Percentiles rank a stretch among this genome's conserved stretches.
Conservation (phyloP, 1,140 invertebrate genomes). For the Lepidurus couesii region DNA sequence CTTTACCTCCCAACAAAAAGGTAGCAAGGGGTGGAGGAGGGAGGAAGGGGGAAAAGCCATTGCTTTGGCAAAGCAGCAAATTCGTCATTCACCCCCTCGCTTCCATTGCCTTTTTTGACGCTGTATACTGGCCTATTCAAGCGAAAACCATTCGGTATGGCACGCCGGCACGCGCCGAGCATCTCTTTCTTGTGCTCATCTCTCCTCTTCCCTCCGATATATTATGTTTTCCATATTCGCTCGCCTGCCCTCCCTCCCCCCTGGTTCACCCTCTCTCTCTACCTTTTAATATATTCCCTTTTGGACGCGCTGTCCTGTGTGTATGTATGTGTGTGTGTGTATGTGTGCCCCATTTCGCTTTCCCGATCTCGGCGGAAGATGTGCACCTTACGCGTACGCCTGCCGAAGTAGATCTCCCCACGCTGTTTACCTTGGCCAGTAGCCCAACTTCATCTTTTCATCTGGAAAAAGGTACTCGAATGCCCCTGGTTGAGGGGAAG, state of each 20-base stretch:
- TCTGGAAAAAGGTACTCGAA: conserved; percentile 7
- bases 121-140: conserved; percentile 7
- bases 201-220: not conserved
- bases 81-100: conserved; percentile 14
- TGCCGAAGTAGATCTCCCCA: not conserved
- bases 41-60: not conserved
- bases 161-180: conserved; percentile 12
- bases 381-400: not conserved
- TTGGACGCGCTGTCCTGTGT: not conserved
- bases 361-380: not conserved
- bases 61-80: not conserved
- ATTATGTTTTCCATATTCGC: not conserved
- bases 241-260: not conserved
- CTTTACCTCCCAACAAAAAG: conserved; percentile 1
- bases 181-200: not conserved
- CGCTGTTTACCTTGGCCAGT: not conserved
- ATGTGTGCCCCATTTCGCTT: not conserved
- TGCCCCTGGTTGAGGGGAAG: not conserved
- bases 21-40: not conserved
- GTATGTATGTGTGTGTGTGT: no score
- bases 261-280: not conserved
- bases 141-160: conserved; percentile 17
- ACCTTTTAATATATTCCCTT: not conserved
- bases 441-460: conserved; percentile 14
- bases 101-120: conserved; percentile 19